phyloP scores from a whole-genome alignment of 2,888 invertebrate species.

The Tetrapedia diversipes region DNA sequence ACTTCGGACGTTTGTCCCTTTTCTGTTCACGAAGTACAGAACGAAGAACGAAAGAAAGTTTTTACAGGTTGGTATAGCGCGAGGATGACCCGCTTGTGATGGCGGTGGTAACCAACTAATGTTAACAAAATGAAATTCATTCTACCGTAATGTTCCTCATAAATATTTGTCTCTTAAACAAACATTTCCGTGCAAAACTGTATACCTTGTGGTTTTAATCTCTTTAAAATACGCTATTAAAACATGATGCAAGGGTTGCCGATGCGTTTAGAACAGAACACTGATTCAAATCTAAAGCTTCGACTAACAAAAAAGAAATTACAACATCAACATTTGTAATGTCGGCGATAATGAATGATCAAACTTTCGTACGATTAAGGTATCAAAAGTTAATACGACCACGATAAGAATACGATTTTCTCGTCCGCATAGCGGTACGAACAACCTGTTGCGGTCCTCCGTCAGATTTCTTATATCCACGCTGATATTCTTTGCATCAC shows the following conservation, averaged over 20 bases:
- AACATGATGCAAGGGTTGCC: neutral
- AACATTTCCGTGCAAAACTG: neutral
- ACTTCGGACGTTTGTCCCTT: neutral
- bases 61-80: neutral
- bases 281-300: no score
- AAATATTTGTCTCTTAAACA: neutral
- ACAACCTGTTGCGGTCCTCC: slow-evolving; percentile 51
- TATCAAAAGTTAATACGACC: slow-evolving; percentile 19
- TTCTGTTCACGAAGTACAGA: neutral
- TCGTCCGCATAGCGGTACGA: slow-evolving; percentile 18
- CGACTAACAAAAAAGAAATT: neutral
- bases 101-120: neutral
- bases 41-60: neutral
- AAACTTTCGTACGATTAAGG: neutral
- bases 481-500: slow-evolving; percentile 12
- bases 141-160: neutral
- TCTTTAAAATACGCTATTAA: neutral
- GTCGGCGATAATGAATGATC: neutral
- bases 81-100: neutral
- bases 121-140: slow-evolving; percentile 5
- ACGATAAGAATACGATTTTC: slow-evolving; percentile 12
- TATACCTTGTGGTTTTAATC: neutral
- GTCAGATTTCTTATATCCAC: slow-evolving; percentile 27
- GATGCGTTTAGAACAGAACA: no score
- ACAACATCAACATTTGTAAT: neutral